Base-by-base conservation (phyloP, 2,888 invertebrate genomes). In the Parascotia fuliginaria region DNA sequence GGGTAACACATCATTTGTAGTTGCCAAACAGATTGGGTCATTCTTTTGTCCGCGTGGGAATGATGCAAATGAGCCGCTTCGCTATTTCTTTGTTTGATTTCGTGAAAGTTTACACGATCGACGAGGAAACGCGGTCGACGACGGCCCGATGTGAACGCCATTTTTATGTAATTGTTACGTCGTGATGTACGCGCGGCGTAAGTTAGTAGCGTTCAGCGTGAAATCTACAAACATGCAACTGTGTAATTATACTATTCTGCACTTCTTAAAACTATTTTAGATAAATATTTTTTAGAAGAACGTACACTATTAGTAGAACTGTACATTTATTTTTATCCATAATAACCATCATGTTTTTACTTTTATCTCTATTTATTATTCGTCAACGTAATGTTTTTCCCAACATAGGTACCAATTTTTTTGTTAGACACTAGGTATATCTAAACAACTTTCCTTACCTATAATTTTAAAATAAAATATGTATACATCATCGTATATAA, bases 151-250 rank as follows among this genome's bases (percentile, higher is more conserved):
- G 91, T 89, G 91, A 90, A 89, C 90, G 88, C 82, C 81, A 87
- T 89, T 90, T 91, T 90, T 91, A 91, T 91, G 90, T 92, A 92
- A 92, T 92, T 91, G 89, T 91, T 92, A 89, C 89, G 87, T 89
- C 83, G 83, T 73, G 78, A 75, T 79, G 76, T 75, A 73, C 63
- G 73, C 54, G 40, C 55, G 76, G 76, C 55, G 51, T 65, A 78
- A 79, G 72, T 39, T 41, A 67, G 12, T 43, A 71, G 74, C 70
- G 55, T 42, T 12, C 1, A 60, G 78, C 80, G 81, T 55, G 52
- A 52, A 40, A 51, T 50, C n/a, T 31, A 44, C 33, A 42, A 36
- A 36, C 31, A 34, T 42, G 39, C 31, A 15, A 24, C 34, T 5
- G n/a, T 12, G n/a, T n/a, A n/a, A n/a, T n/a, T n/a, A n/a, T n/a